Conservation (phyloP, 2,113 vertebrate genomes). For the Cololabis saira region DNA sequence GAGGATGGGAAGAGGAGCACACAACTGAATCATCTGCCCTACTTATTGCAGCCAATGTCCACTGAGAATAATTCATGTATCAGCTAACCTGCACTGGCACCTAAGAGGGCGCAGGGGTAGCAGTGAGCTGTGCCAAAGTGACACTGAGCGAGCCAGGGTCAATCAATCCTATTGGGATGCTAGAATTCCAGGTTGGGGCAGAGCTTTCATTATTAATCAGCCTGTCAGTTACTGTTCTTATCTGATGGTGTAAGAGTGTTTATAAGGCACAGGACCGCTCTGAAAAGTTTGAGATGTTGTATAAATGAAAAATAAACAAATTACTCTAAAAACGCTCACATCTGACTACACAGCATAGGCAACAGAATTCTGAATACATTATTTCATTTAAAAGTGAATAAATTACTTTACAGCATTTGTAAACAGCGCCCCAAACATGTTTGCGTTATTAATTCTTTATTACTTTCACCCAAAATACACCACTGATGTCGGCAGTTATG, state of each 20-base stretch:
- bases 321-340: slow-evolving; percentile 3
- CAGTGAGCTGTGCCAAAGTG: slow-evolving; percentile 56
- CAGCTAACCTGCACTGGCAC: slow-evolving; percentile 73
- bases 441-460: slow-evolving; percentile 38
- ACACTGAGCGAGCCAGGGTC: slow-evolving; percentile 61
- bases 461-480: slow-evolving; percentile 23
- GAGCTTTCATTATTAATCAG: slow-evolving; percentile 72
- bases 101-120: slow-evolving; percentile 53
- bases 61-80: slow-evolving; percentile 73
- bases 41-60: slow-evolving; percentile 74
- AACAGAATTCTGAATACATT: slow-evolving; percentile 1
- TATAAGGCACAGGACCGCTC: slow-evolving; percentile 46
- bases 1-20: slow-evolving; percentile 56
- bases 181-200: slow-evolving; percentile 51
- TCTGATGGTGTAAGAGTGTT: slow-evolving; percentile 55
- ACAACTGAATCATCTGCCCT: slow-evolving; percentile 69
- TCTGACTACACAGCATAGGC: slow-evolving; percentile 1
- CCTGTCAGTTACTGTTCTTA: slow-evolving; percentile 59
- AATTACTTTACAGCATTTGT: slow-evolving; percentile 7
- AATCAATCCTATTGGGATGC: slow-evolving; percentile 62
- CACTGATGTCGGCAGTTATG: slow-evolving; percentile 26
- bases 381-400: slow-evolving; percentile 21
- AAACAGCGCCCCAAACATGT: slow-evolving; percentile 1
- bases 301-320: slow-evolving; percentile 33
- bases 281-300: slow-evolving; percentile 23